Percentiles rank a stretch among this genome's conserved stretches.
phyloP scores from a whole-genome alignment of 2,797 vertebrate species.

The Takifugu rubripes region DNA sequence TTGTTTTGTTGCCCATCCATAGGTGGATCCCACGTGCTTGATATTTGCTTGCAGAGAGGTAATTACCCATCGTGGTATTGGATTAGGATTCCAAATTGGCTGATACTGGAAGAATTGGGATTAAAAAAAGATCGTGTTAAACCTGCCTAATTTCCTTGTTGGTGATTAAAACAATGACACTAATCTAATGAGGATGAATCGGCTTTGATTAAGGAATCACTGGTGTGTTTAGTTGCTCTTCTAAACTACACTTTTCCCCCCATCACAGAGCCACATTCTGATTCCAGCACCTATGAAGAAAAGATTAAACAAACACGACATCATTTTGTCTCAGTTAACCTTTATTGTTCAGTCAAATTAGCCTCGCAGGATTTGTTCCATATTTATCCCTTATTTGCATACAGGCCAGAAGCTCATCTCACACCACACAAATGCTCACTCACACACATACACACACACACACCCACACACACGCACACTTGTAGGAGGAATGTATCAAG shows the following conservation, averaged over 20 bases:
- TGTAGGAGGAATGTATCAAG: slow-evolving; percentile 28
- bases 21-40: not conserved
- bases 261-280: not conserved
- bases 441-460: too few species aligned
- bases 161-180: slow-evolving; percentile 1
- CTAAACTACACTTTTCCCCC: slow-evolving; percentile 1
- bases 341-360: slow-evolving; percentile 36
- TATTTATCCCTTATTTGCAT: slow-evolving; percentile 53
- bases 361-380: slow-evolving; percentile 24
- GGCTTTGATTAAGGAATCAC: not conserved
- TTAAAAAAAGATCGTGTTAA: not conserved
- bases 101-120: too few species aligned
- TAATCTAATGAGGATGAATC: slow-evolving; percentile 6
- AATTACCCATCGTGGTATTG: too few species aligned
- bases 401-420: slow-evolving; percentile 30
- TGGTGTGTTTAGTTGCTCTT: slow-evolving; percentile 1
- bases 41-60: too few species aligned
- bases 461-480: slow-evolving; percentile 21
- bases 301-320: slow-evolving; percentile 11
- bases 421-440: slow-evolving; percentile 10
- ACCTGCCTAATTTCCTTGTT: slow-evolving; percentile 10
- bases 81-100: too few species aligned
- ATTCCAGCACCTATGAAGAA: slow-evolving; percentile 3
- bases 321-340: slow-evolving; percentile 46
- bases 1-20: not conserved